A percentile compares a stretch with the other conserved stretches of the same genome.
These are phyloP conservation scores for Raja brachyura DNA, from an alignment of 2,113 vertebrate species.

Conservation along the genomic window DNA sequence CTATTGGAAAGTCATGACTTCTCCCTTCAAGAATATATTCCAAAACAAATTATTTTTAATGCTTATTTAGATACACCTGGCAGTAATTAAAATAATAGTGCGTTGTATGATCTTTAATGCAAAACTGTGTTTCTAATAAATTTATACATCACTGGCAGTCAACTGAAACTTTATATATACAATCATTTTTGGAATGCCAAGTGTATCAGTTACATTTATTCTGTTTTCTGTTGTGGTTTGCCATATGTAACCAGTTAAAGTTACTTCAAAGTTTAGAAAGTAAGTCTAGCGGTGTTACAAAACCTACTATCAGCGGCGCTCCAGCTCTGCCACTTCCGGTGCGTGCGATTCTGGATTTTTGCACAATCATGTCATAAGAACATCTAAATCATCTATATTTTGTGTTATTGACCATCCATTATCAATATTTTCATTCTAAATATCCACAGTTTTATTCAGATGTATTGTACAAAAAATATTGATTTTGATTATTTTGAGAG, in stretches of 20 bases:
- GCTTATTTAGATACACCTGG: not conserved
- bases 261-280: not conserved
- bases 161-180: constrained; percentile 16
- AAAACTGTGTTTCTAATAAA: constrained; percentile 14
- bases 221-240: not conserved
- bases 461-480: too few species aligned
- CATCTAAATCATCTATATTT: too few species aligned
- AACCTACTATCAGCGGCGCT: too few species aligned
- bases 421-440: too few species aligned
- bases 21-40: not conserved
- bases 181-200: constrained; percentile 2
- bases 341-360: too few species aligned
- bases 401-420: too few species aligned
- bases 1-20: not conserved
- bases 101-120: not conserved
- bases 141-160: not conserved
- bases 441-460: too few species aligned
- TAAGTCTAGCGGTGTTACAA: too few species aligned
- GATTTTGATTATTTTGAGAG: too few species aligned
- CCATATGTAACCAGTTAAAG: not conserved
- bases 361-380: too few species aligned
- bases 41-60: not conserved
- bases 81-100: not conserved
- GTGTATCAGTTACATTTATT: not conserved
- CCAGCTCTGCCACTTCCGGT: too few species aligned